phyloP scores from a whole-genome alignment of 1,140 invertebrate species.

The Brachystomella parvula region DNA sequence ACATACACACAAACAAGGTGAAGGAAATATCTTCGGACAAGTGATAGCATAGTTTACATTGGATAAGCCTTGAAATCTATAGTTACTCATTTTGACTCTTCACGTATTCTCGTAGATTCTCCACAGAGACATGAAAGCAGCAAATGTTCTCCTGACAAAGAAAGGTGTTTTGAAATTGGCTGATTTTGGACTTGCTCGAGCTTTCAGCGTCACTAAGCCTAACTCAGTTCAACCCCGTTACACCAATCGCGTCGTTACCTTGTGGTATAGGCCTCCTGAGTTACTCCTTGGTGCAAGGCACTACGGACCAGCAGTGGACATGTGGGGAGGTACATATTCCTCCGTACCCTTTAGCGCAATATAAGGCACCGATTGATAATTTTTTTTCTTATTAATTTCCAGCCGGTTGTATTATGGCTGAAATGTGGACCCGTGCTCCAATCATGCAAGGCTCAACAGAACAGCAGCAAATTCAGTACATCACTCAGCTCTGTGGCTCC shows the following conservation, averaged over 20 bases:
- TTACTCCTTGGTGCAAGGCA: conserved; percentile 82
- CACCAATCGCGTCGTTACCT: conserved; percentile 90
- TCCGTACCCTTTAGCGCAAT: conserved; percentile 62
- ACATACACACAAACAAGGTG: conserved; percentile 92
- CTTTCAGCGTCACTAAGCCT: conserved; percentile 83
- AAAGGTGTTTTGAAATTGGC: conserved; percentile 87
- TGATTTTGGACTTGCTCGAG: conserved; percentile 86
- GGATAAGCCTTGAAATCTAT: background rate
- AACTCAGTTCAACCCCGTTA: conserved; percentile 69
- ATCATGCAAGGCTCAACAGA: conserved; percentile 84
- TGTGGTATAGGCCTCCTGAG: conserved; percentile 78
- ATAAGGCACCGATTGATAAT: background rate
- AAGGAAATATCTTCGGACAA: conserved; percentile 18
- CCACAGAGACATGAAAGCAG: conserved; percentile 97
- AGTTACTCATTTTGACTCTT: background rate
- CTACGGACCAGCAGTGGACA: conserved; percentile 92
- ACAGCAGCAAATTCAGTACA: conserved; percentile 89
- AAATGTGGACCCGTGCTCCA: conserved; percentile 91
- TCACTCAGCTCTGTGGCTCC: conserved; percentile 92
- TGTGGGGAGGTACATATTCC: conserved; percentile 98
- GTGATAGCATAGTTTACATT: no score
- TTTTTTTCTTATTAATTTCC: no score
- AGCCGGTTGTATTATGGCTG: conserved; percentile 31
- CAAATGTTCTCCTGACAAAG: conserved; percentile 96
- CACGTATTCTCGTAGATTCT: conserved; percentile 54